phyloP scores from a whole-genome alignment of 2,888 invertebrate genomes.

The Drosophila pseudotalamancana region DNA sequence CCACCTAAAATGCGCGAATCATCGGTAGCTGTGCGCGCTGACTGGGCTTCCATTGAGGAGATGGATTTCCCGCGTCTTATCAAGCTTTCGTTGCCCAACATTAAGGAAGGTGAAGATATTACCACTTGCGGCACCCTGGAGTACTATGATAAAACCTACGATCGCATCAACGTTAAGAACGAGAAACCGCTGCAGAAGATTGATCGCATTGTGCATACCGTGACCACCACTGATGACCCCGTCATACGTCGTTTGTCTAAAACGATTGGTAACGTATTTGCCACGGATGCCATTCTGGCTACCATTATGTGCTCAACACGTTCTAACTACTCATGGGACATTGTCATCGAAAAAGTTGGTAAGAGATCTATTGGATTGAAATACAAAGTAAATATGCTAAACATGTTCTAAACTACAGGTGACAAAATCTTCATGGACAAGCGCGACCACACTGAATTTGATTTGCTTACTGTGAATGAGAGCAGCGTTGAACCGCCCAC shows the following conservation, averaged over 20 bases:
- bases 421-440: conserved; percentile 99
- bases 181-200: conserved; percentile 96
- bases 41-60: conserved; percentile 98
- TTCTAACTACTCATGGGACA: conserved; percentile 99
- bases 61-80: conserved; percentile 99
- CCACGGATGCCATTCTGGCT: conserved; percentile 98
- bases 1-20: conserved; percentile 98
- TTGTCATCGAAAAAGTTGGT: conserved; percentile 97
- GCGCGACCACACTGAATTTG: conserved; percentile 98
- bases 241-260: conserved; percentile 97
- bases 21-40: conserved; percentile 97
- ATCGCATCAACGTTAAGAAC: conserved; percentile 98
- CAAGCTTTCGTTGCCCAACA: conserved; percentile 95
- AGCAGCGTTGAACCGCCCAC: conserved; percentile 99
- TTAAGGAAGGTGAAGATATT: conserved; percentile 93
- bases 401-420: conserved; percentile 84
- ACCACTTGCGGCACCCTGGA: conserved; percentile 96
- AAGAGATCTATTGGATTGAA: conserved; percentile 44
- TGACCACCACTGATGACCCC: conserved; percentile 98
- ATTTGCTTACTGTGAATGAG: conserved; percentile 98
- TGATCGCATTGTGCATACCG: conserved; percentile 98
- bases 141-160: conserved; percentile 98
- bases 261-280: conserved; percentile 98
- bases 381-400: neutral
- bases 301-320: conserved; percentile 99